Conservation (phyloP, 1,140 invertebrate species). For the Metaphire vulgaris region DNA sequence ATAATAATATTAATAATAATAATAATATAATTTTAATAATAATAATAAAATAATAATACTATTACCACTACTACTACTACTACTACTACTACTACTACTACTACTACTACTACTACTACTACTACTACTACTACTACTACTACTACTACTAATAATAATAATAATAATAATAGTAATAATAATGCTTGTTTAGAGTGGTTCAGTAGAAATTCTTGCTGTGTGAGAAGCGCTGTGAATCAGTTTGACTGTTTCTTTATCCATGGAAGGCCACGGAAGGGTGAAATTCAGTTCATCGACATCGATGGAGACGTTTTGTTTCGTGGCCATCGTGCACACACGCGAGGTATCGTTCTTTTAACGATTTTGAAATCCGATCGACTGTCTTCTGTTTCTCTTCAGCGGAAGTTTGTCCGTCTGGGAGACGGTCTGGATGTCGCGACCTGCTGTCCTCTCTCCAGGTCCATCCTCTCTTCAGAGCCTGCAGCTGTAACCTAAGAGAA, state of each 20-base stretch:
- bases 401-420: background rate
- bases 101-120: background rate
- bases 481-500: background rate
- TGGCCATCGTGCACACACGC: too few species aligned
- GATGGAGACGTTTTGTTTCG: too few species aligned
- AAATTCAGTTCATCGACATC: too few species aligned
- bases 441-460: background rate
- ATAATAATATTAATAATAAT: background rate
- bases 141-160: background rate
- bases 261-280: too few species aligned
- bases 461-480: background rate
- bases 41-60: constrained; percentile 4
- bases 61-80: constrained; percentile 6
- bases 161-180: constrained; percentile 1
- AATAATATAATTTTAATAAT: background rate
- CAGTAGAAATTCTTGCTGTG: too few species aligned
- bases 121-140: background rate
- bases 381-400: too few species aligned
- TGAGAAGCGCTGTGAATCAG: too few species aligned
- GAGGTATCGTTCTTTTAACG: too few species aligned
- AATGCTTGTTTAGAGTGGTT: too few species aligned
- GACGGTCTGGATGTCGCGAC: background rate
- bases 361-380: too few species aligned
- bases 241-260: too few species aligned
- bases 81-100: constrained; percentile 3